Evolutionary conservation across 2,113 vertebrate species (phyloP).

Genomic region (Sclerurus mexicanus): DNA sequence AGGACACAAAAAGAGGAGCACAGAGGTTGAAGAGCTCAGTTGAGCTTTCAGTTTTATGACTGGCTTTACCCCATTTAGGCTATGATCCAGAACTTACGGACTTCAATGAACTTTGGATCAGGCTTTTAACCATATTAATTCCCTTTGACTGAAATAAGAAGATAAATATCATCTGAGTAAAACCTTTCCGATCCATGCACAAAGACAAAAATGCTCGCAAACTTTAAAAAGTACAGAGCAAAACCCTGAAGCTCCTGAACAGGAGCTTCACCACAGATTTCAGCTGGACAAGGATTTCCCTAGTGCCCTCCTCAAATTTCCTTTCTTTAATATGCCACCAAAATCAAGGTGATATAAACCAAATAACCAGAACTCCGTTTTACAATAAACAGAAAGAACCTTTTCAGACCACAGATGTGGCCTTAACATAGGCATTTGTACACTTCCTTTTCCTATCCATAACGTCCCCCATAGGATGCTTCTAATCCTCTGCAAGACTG

Average conservation of each 20-base stretch:
- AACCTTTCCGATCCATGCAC: not conserved
- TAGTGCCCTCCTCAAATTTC: slow-evolving; percentile 43
- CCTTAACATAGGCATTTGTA: not conserved
- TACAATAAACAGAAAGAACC: slow-evolving; percentile 61
- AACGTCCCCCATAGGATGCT: not conserved
- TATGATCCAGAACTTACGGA: not conserved
- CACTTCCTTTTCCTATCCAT: not conserved
- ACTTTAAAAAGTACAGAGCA: slow-evolving; percentile 34
- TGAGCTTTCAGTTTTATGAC: not conserved
- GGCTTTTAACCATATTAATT: not conserved
- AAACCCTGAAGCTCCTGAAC: not conserved
- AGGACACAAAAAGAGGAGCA: not conserved
- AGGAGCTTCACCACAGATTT: not conserved
- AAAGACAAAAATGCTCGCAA: slow-evolving; percentile 32
- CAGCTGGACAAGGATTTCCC: not conserved
- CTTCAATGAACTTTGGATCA: not conserved
- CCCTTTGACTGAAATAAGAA: not conserved
- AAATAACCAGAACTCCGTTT: slow-evolving; percentile 65
- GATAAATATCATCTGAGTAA: slow-evolving; percentile 2
- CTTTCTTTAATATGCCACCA: slow-evolving; percentile 52
- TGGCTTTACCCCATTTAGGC: not conserved
- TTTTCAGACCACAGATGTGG: not conserved
- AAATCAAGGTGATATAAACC: slow-evolving; percentile 60
- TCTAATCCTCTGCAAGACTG: slow-evolving; percentile 41
- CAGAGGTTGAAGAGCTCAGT: not conserved